Base-by-base conservation (phyloP, 1,140 invertebrate species). In the Sipha flava region DNA sequence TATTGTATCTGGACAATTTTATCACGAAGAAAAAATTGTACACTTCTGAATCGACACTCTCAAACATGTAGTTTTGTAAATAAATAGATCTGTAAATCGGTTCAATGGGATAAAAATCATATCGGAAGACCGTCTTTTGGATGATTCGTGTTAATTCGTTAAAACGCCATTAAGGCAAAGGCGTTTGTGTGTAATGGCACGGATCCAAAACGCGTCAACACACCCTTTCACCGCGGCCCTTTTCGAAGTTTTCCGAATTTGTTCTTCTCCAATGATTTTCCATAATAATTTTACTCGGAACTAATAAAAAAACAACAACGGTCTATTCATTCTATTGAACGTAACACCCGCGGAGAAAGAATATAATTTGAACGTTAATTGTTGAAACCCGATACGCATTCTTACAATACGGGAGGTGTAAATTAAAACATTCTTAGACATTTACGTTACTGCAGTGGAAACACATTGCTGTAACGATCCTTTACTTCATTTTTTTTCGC, bases 111-210 rank as follows among this genome's bases (percentile, higher is more conserved):
- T 40, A 57, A 75, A 54, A 37, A 73, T 64, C 26, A 47, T 47
- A 43, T 52, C 29, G 26, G 52, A 52, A 52, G 0, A 29, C 45
- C 47, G 66, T 47, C 68, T 31, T 18, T 16, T 12, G 4, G 47
- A 49, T n/a, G 66, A 52, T 73, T 52, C 47, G 49, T 75, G 49
- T 75, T 75, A 75, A 57, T 57, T 75, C 49, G 72, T 75, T 75
- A 75, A 57, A 57, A 75, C 49, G 49, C 72, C 31, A 40, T 75
- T 57, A 57, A n/a, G 31, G 72, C 49, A 1, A 29, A 54, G 10
- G 31, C 68, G 72, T 34, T 54, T 75, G 49, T 23, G 72, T 75
- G 49, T 57, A 57, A 75, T 75, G 72, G 72, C 72, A 75, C 47
- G 49, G 16, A 40, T 75, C 72, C 72, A 75, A 37, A 73, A 75